Evolutionary conservation across 2,888 invertebrate genomes (phyloP), one percentile per base, ranked within the genome.

Genomic region (Habrosyne pyritoides): DNA sequence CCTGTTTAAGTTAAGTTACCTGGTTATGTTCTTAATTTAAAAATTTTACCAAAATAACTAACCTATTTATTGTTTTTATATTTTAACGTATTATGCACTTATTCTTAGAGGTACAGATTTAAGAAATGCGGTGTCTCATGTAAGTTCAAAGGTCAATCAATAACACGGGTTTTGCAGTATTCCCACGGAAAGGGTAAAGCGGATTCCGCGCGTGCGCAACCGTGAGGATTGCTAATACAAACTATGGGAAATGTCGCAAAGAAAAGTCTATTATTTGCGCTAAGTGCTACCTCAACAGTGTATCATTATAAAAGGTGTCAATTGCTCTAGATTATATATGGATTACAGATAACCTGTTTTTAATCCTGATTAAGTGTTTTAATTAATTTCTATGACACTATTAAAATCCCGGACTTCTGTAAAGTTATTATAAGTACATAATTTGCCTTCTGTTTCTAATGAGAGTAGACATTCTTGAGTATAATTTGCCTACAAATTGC

Each of bases 401-500:
- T n/a, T n/a, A 33, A 33, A 30, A 30, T 12, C 10, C 12, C 12
- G 2, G 8, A 10, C 12, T 12, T 6, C 2, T 12, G 3, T 30
- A 12, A 30, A 12, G 10, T 5, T n/a, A n/a, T 12, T 42, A 42
- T 5, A 5, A 2, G 14, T 42, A 42, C 8, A 42, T 33, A 10
- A 33, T 33, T 5, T 5, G 7, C 24, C 24, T 24, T 24, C 24
- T 24, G 24, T 24, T 24, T 24, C 3, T 24, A 67, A 73, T 68
- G 58, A 63, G 63, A 57, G 63, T 61, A 60, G 56, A 63, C 73
- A 80, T 82, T 79, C 72, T 68, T 74, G 56, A 59, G 53, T 55
- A 60, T 68, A 66, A 73, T 79, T 74, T 73, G 53, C 67, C 71
- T 67, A 70, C 60, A 76, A 75, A 77, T 79, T 70, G 63, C 69